phyloP scores from a whole-genome alignment of 37 sponge, comb jelly and placozoan species.

The Diacarnus erythraeanus region DNA sequence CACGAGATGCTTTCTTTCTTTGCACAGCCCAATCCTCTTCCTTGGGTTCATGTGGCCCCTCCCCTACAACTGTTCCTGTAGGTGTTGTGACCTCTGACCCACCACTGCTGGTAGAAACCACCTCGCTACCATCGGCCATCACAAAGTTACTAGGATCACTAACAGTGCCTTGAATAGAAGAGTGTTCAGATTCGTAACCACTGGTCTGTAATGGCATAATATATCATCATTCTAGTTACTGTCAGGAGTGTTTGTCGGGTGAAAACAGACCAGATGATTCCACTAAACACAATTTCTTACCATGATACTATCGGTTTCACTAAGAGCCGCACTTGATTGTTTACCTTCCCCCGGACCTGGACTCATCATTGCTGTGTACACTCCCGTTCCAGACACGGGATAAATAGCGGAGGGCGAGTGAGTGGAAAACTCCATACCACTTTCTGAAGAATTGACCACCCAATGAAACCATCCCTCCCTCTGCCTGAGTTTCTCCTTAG shows the following conservation, averaged over 20 bases:
- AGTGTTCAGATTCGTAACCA: slow-evolving; percentile 18
- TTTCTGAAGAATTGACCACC: slow-evolving; percentile 25
- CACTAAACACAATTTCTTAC: not conserved
- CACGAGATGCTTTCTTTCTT: slow-evolving; percentile 28
- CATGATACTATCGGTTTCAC: not conserved
- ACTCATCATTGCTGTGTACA: too few species aligned
- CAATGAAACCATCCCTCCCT: slow-evolving; percentile 80
- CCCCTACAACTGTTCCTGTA: not conserved
- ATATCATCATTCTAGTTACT: not conserved
- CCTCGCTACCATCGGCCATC: not conserved
- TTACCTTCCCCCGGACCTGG: not conserved
- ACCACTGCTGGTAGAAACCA: not conserved
- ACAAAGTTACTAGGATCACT: not conserved
- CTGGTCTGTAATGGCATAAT: slow-evolving; percentile 14
- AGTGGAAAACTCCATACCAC: not conserved
- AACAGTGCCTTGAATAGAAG: not conserved
- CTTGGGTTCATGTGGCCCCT: not conserved
- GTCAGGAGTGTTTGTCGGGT: too few species aligned
- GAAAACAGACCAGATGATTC: not conserved
- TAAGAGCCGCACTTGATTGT: not conserved
- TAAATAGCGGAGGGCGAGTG: slow-evolving; percentile 2
- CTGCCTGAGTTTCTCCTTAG: slow-evolving; percentile 64
- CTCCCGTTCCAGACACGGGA: not conserved
- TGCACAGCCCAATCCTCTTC: slow-evolving; percentile 56
- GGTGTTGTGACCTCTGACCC: not conserved